Evolutionary conservation across 2,888 invertebrate species (phyloP).

Genomic region (Hemistola chrysoprasaria): DNA sequence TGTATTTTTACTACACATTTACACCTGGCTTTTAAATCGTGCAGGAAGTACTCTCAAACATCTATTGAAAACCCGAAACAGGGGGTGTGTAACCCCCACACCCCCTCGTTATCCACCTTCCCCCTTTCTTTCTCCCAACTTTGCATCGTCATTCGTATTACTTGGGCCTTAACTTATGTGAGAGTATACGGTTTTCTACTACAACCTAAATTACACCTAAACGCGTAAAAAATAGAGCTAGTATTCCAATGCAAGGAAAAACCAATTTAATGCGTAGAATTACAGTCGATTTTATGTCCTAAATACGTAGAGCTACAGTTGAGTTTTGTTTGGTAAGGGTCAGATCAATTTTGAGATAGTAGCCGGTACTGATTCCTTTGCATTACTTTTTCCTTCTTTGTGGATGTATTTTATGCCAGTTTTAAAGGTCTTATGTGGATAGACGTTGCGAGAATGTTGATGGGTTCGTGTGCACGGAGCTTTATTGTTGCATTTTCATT

Average conservation of each 20-base stretch:
- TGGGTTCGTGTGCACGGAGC: constrained; percentile 30
- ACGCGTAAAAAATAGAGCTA: constrained; percentile 13
- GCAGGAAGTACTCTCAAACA: constrained; percentile 70
- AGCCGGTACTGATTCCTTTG: constrained; percentile 78
- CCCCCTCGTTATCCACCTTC: constrained; percentile 67
- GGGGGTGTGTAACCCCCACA: constrained; percentile 52
- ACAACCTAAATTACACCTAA: constrained; percentile 45
- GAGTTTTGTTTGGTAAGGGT: constrained; percentile 38
- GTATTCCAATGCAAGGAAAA: constrained; percentile 31
- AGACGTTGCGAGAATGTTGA: constrained; percentile 42
- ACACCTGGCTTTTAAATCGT: constrained; percentile 73
- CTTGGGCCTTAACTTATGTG: constrained; percentile 80
- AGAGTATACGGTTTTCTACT: constrained; percentile 51
- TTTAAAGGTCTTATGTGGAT: constrained; percentile 75
- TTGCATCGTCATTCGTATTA: constrained; percentile 81
- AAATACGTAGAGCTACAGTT: constrained; percentile 26
- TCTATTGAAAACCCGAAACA: constrained; percentile 82
- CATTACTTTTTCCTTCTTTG: constrained; percentile 81
- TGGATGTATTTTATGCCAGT: constrained; percentile 77
- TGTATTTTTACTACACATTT: constrained; percentile 37
- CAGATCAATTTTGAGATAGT: constrained; percentile 80
- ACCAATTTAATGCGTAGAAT: constrained; percentile 25
- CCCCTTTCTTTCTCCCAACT: constrained; percentile 80
- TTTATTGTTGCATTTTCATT: constrained; percentile 35
- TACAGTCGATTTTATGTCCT: constrained; percentile 11